phyloP scores from a whole-genome alignment of 2,113 vertebrate species.

The Platichthys flesus region DNA sequence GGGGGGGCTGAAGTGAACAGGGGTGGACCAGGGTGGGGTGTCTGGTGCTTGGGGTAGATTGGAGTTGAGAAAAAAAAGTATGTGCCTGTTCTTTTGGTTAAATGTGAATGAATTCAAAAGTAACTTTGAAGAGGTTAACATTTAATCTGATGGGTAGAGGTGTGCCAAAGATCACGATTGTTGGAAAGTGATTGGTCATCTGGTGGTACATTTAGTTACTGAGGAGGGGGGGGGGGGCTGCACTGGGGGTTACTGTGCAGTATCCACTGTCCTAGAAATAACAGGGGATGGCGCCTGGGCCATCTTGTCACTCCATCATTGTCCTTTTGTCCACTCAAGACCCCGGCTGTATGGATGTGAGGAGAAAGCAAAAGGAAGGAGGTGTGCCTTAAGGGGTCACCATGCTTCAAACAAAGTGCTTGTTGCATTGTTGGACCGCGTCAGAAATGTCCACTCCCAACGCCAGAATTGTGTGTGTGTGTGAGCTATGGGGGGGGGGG shows the following conservation, averaged over 20 bases:
- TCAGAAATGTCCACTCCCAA: not conserved
- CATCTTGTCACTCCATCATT: slow-evolving; percentile 53
- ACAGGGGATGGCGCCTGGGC: slow-evolving; percentile 60
- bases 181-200: slow-evolving; percentile 8
- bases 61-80: slow-evolving; percentile 13
- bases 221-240: slow-evolving; percentile 10
- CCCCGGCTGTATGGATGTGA: slow-evolving; percentile 53
- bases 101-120: slow-evolving; percentile 1
- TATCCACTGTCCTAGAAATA: slow-evolving; percentile 73
- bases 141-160: slow-evolving; percentile 13
- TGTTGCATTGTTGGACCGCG: not conserved
- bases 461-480: not conserved
- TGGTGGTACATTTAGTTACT: slow-evolving; percentile 19
- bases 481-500: not conserved
- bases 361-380: slow-evolving; percentile 51
- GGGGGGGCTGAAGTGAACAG: slow-evolving; percentile 52
- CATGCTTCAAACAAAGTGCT: slow-evolving; percentile 29
- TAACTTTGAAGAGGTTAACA: not conserved
- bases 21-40: slow-evolving; percentile 45
- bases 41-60: slow-evolving; percentile 24
- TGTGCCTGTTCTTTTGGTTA: slow-evolving; percentile 17
- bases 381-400: slow-evolving; percentile 15
- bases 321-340: slow-evolving; percentile 51
- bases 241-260: slow-evolving; percentile 45
- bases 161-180: not conserved